A percentile compares a stretch with the other conserved stretches of the same genome.
Conservation (phyloP, 2,113 vertebrate species). For the Azemiops feae region DNA sequence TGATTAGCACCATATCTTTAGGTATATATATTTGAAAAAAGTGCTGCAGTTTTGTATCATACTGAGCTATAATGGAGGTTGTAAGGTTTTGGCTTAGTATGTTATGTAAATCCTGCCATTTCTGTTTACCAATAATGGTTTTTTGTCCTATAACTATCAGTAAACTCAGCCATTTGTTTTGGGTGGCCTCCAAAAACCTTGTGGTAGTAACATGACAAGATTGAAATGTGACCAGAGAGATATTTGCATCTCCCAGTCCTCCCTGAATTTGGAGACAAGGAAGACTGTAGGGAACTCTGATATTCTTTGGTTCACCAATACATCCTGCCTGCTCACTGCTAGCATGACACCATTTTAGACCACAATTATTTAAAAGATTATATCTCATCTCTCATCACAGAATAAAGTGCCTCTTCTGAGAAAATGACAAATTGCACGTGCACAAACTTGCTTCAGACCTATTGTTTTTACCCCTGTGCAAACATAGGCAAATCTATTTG, state of each 20-base stretch:
- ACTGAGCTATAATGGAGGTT: background rate
- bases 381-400: background rate
- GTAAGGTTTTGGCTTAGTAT: background rate
- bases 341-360: background rate
- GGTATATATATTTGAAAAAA: background rate
- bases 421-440: background rate
- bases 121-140: background rate
- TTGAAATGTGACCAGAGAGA: background rate
- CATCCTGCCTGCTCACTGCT: background rate
- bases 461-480: background rate
- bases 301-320: background rate
- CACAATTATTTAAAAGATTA: background rate
- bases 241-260: background rate
- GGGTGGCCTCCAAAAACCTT: background rate
- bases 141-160: background rate
- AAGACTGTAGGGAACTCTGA: background rate
- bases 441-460: background rate
- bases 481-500: background rate
- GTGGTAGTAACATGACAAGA: background rate
- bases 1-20: background rate
- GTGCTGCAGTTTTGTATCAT: background rate
- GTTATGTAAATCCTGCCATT: background rate
- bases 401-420: background rate
- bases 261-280: background rate
- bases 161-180: background rate